Conservation (phyloP, 2,113 vertebrate genomes). For the Zeus faber region DNA sequence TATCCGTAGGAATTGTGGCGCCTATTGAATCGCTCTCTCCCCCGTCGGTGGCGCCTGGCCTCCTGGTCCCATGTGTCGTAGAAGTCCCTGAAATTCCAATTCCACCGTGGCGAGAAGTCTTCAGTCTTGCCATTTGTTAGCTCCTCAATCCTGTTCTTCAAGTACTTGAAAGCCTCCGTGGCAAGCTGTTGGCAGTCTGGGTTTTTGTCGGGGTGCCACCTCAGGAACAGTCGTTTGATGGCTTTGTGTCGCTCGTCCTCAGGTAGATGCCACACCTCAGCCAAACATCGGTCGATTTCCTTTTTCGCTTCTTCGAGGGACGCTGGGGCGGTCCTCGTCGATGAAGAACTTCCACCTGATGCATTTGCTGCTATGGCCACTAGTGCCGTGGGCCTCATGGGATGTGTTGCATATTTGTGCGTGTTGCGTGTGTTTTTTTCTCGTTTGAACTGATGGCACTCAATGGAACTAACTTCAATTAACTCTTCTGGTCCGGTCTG, state of each 20-base stretch:
- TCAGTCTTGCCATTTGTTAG: constrained; percentile 18
- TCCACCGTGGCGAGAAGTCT: neutral
- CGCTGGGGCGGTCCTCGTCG: constrained; percentile 33
- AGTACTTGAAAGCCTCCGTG: constrained; percentile 70
- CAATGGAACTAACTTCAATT: constrained; percentile 66
- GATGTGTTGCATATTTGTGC: constrained; percentile 27
- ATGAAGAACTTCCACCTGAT: constrained; percentile 3
- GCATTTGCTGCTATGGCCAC: constrained; percentile 15
- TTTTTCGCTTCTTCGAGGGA: constrained; percentile 68
- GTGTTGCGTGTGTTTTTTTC: constrained; percentile 24
- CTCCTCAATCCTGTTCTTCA: constrained; percentile 65
- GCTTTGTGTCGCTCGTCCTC: constrained; percentile 64
- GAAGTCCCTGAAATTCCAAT: constrained; percentile 42
- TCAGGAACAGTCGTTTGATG: constrained; percentile 74
- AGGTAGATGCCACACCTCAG: constrained; percentile 69
- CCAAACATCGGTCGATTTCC: constrained; percentile 72
- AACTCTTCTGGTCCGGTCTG: constrained; percentile 56
- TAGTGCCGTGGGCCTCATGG: constrained; percentile 11
- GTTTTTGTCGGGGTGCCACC: constrained; percentile 82
- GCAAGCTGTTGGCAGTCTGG: constrained; percentile 45
- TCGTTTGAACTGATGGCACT: constrained; percentile 76
- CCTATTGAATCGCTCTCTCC: constrained; percentile 48
- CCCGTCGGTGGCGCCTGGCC: constrained; percentile 61
- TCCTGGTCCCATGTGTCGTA: constrained; percentile 70
- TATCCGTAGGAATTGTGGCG: constrained; percentile 30